phyloP scores from a whole-genome alignment of 2,888 invertebrate species.

The Ethmia dodecea region DNA sequence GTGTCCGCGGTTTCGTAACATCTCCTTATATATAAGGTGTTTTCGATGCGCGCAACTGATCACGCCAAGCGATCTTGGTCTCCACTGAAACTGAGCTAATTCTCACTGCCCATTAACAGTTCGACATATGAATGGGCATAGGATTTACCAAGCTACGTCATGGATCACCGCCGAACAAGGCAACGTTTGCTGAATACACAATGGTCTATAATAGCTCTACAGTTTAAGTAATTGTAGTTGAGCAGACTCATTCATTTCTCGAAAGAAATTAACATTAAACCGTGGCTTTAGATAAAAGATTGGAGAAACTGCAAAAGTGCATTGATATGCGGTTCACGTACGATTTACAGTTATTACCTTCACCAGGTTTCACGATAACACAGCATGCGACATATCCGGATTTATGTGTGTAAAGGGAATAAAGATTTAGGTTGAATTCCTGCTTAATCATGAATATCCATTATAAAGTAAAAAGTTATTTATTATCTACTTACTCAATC shows the following conservation, averaged over 20 bases:
- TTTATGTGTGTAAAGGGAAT: too few relatives aligned
- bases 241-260: constrained; percentile 7
- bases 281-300: not conserved
- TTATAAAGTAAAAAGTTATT: too few relatives aligned
- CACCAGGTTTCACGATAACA: too few relatives aligned
- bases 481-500: too few relatives aligned
- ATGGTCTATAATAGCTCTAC: constrained; percentile 23
- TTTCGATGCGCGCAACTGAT: constrained; percentile 40
- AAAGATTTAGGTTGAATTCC: too few relatives aligned
- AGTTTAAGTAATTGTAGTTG: constrained; percentile 16
- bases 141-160: constrained; percentile 44
- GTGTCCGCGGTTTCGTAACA: constrained; percentile 71
- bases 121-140: constrained; percentile 57
- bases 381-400: too few relatives aligned
- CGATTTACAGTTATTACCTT: constrained; percentile 17
- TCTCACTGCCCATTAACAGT: constrained; percentile 53
- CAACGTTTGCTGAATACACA: constrained; percentile 22
- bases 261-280: not conserved
- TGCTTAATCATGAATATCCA: too few relatives aligned
- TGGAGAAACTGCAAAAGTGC: constrained; percentile 2
- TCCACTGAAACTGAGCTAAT: constrained; percentile 63
- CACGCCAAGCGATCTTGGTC: constrained; percentile 38
- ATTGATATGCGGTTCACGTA: constrained; percentile 20
- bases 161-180: constrained; percentile 29
- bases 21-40: constrained; percentile 67